Conservation (phyloP, 2,797 vertebrate genomes). For the Orestias chungarensis region DNA sequence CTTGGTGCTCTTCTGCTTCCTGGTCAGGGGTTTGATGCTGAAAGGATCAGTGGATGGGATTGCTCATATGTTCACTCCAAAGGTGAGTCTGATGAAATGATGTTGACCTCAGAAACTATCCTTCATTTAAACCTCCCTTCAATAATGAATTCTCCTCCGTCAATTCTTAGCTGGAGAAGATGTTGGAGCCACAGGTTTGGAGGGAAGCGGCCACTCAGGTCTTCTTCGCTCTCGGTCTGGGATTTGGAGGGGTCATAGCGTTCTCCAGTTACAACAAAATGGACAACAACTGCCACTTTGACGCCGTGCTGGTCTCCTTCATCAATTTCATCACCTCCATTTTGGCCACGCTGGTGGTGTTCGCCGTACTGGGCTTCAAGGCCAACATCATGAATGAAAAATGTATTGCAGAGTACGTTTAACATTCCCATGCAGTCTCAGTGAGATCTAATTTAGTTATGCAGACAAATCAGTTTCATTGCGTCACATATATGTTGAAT, state of each 20-base stretch:
- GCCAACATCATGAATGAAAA: conserved; percentile 98
- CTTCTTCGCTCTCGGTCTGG: conserved; percentile 93
- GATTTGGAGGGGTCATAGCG: conserved; percentile 95
- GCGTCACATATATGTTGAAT: too few relatives aligned
- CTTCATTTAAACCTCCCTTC: not conserved
- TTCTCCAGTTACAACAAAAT: conserved; percentile 98
- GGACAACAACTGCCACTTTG: conserved; percentile 97
- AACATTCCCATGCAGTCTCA: not conserved
- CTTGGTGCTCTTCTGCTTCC: conserved; percentile 92
- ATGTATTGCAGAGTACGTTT: conserved; percentile 91
- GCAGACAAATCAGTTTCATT: too few relatives aligned
- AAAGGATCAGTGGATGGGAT: conserved; percentile 92
- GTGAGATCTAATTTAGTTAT: not conserved
- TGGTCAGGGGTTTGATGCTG: conserved; percentile 89
- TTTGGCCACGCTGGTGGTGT: conserved; percentile 94
- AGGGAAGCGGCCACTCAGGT: conserved; percentile 95
- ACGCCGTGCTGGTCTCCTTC: conserved; percentile 91
- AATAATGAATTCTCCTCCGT: not conserved
- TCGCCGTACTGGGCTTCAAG: conserved; percentile 96
- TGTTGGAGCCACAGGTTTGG: conserved; percentile 95
- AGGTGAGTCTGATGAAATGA: conserved; percentile 76
- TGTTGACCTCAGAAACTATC: not conserved
- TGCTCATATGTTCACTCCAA: conserved; percentile 95
- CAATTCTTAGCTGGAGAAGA: conserved; percentile 88
- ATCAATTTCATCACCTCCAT: conserved; percentile 97